Conservation (phyloP, 2,797 vertebrate genomes). For the Oreonectes daqikongensis region DNA sequence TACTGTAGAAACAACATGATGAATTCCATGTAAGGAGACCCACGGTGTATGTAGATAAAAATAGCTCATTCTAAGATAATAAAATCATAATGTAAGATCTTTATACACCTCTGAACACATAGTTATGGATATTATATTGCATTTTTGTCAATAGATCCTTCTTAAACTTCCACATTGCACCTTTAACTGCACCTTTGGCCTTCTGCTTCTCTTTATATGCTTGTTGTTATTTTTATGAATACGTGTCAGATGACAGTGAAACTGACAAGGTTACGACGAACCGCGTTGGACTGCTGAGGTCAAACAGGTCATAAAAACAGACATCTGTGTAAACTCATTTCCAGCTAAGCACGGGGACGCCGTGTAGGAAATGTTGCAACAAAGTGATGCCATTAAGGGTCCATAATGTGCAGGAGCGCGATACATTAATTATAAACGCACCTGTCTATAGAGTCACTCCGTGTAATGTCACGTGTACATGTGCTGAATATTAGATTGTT, state of each 20-base stretch:
- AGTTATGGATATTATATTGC: too few relatives aligned
- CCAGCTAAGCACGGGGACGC: conserved; percentile 1
- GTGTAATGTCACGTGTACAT: conserved; percentile 7
- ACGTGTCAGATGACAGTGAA: conserved; percentile 9
- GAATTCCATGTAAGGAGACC: too few relatives aligned
- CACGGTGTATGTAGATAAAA: too few relatives aligned
- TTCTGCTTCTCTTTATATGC: conserved; percentile 22
- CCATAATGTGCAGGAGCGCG: conserved; percentile 36
- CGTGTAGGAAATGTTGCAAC: conserved; percentile 13
- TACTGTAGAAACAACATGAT: too few relatives aligned
- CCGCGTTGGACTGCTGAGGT: conserved; percentile 8
- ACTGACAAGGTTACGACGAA: conserved; percentile 35
- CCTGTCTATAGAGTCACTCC: conserved; percentile 18
- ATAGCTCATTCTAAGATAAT: too few relatives aligned
- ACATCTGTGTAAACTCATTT: conserved; percentile 35
- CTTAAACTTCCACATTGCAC: too few relatives aligned
- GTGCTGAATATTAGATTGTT: conserved; percentile 34
- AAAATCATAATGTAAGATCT: too few relatives aligned
- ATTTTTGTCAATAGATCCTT: too few relatives aligned
- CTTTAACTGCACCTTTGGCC: conserved; percentile 22
- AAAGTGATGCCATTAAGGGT: conserved; percentile 35
- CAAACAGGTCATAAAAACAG: conserved; percentile 3
- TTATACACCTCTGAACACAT: too few relatives aligned
- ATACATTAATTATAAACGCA: conserved; percentile 38
- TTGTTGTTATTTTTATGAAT: conserved; percentile 21